Base-by-base conservation (phyloP, 2,888 invertebrate species). In the Melinaea menophilus region DNA sequence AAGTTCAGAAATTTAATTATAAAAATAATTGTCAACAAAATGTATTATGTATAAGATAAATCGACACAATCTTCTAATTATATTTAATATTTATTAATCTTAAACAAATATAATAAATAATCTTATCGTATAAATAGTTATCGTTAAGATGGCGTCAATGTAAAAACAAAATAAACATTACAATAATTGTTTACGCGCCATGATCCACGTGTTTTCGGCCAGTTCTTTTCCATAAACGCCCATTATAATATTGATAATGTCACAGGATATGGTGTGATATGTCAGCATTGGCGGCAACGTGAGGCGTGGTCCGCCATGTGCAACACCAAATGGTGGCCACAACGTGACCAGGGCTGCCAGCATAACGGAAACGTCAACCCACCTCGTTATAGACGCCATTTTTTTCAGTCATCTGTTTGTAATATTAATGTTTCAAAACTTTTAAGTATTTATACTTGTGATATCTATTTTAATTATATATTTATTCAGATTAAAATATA, bases 281-380 rank as follows among this genome's bases (percentile, higher is more conserved):
- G 69, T 69, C 61, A 55, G 45, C 57, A 58, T 56, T 61, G 62
- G 65, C 57, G 57, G 55, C 73, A 72, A 75, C 74, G 74, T 74
- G 74, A 73, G 68, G 68, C 74, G 71, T 73, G 75, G 67, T 69
- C 59, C 41, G 72, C 68, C 75, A 74, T 75, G 75, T 75, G 75
- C 74, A 65, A 46, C 66, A 62, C 63, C 65, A 64, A 72, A 71
- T 68, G 71, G 69, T 68, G 67, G 58, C 65, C 33, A 62, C 71
- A 72, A 75, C 75, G 75, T 75, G 74, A 75, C 69, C 55, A 69
- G 72, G 71, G 71, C 37, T 73, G 70, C 33, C 69, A 56, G 34
- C 31, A 54, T 58, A 34, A 56, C 56, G 55, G 22, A 54, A 56
- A 48, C n/a, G 31, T 59, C 45, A 37, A 22, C n/a, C 22, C 31